Conservation (phyloP, 2,113 vertebrate species). For the Zootoca vivipara region DNA sequence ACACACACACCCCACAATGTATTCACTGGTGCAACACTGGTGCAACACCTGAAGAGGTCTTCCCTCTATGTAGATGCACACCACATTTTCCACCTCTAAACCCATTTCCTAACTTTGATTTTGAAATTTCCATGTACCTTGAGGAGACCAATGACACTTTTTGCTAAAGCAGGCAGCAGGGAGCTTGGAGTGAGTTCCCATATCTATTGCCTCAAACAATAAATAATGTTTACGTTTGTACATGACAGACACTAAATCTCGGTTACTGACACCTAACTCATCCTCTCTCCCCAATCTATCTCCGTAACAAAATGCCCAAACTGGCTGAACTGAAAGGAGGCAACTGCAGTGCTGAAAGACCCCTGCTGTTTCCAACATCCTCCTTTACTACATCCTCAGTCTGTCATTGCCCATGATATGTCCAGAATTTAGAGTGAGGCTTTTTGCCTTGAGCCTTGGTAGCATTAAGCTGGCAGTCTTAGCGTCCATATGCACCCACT, state of each 20-base stretch:
- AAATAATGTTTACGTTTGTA: conserved; percentile 1
- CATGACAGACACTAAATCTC: not conserved
- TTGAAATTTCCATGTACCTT: not conserved
- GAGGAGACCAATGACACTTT: not conserved
- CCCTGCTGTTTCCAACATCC: not conserved
- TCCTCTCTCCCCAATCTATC: not conserved
- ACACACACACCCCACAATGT: no score
- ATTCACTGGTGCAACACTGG: no score
- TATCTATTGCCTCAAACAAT: not conserved
- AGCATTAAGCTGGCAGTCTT: not conserved
- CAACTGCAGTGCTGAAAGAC: no score
- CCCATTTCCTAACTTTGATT: not conserved
- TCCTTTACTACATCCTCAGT: not conserved
- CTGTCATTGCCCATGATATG: not conserved
- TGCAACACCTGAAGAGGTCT: not conserved
- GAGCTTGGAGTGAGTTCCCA: not conserved
- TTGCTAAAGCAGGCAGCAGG: not conserved
- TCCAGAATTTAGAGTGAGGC: not conserved
- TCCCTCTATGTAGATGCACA: not conserved
- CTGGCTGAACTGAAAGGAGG: not conserved
- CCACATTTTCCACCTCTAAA: not conserved
- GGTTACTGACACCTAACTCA: not conserved
- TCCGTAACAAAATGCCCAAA: not conserved
- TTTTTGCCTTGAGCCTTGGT: not conserved
- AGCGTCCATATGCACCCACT: not conserved